Evolutionary conservation across 1,140 invertebrate species (phyloP).

Genomic region (Drosophila novamexicana): DNA sequence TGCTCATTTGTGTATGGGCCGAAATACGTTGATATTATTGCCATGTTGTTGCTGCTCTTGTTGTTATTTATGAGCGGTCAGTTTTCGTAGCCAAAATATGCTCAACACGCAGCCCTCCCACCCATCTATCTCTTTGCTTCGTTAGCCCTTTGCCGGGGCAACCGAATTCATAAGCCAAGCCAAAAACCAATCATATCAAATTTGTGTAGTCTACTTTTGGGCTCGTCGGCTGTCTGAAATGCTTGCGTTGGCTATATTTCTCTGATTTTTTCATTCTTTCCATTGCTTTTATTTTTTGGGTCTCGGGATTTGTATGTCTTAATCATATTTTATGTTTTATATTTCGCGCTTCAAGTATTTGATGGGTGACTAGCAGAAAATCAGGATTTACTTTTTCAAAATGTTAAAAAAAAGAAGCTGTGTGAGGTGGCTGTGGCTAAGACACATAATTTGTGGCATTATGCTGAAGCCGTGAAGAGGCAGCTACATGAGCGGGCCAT

Average conservation of each 20-base stretch:
- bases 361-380: constrained; percentile 48
- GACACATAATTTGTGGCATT: constrained; percentile 51
- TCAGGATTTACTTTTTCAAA: constrained; percentile 15
- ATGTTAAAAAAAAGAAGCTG: background rate
- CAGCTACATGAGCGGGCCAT: constrained; percentile 11
- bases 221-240: constrained; percentile 7
- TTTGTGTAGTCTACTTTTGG: constrained; percentile 38
- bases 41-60: constrained; percentile 45
- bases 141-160: constrained; percentile 47
- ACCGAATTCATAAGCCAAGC: constrained; percentile 34
- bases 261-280: constrained; percentile 30
- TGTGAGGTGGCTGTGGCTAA: background rate
- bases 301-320: constrained; percentile 63
- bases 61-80: constrained; percentile 77
- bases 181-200: constrained; percentile 54
- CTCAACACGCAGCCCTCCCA: constrained; percentile 1
- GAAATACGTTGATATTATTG: constrained; percentile 57
- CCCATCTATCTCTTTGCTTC: constrained; percentile 42
- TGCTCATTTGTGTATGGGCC: constrained; percentile 70
- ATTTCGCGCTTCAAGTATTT: constrained; percentile 73
- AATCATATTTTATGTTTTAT: constrained; percentile 76
- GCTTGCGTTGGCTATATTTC: constrained; percentile 41
- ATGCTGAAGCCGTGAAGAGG: constrained; percentile 55
- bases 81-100: constrained; percentile 42
- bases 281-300: constrained; percentile 16